Conservation (phyloP, 2,888 invertebrate species). For the Drosophila neutralis region DNA sequence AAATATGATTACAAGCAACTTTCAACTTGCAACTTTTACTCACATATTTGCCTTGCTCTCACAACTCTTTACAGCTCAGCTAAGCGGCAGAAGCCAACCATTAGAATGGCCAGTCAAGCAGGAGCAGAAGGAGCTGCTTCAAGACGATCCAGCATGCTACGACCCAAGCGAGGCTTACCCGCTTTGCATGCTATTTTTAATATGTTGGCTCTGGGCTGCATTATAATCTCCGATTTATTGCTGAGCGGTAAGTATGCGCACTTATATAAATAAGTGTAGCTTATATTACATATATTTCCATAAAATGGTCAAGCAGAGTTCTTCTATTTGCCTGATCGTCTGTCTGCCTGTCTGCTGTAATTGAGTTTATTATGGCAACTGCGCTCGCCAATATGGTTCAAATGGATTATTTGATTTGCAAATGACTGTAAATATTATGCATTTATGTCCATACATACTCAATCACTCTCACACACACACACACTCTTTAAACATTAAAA, state of each 20-base stretch:
- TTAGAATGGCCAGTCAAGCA: slow-evolving; percentile 43
- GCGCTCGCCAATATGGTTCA: slow-evolving; percentile 61
- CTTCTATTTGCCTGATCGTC: slow-evolving; percentile 16
- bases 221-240: slow-evolving; percentile 83
- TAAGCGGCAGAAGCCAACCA: slow-evolving; percentile 27
- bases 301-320: slow-evolving; percentile 14
- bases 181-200: slow-evolving; percentile 81
- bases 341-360: slow-evolving; percentile 7
- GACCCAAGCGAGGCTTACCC: slow-evolving; percentile 63
- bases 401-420: slow-evolving; percentile 73
- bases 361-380: slow-evolving; percentile 68
- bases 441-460: slow-evolving; percentile 19
- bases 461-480: slow-evolving; percentile 3
- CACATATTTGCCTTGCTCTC: slow-evolving; percentile 25
- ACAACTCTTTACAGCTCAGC: slow-evolving; percentile 52
- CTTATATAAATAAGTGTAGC: slow-evolving; percentile 26
- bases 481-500: slow-evolving; percentile 51
- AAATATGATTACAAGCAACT: slow-evolving; percentile 62
- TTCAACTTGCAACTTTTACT: slow-evolving; percentile 50
- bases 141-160: slow-evolving; percentile 15
- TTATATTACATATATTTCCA: slow-evolving; percentile 16
- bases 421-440: slow-evolving; percentile 63
- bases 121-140: slow-evolving; percentile 15
- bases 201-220: slow-evolving; percentile 82
- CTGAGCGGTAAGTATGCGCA: slow-evolving; percentile 83